phyloP scores from a whole-genome alignment of 2,113 vertebrate genomes.

The Nettapus auritus region DNA sequence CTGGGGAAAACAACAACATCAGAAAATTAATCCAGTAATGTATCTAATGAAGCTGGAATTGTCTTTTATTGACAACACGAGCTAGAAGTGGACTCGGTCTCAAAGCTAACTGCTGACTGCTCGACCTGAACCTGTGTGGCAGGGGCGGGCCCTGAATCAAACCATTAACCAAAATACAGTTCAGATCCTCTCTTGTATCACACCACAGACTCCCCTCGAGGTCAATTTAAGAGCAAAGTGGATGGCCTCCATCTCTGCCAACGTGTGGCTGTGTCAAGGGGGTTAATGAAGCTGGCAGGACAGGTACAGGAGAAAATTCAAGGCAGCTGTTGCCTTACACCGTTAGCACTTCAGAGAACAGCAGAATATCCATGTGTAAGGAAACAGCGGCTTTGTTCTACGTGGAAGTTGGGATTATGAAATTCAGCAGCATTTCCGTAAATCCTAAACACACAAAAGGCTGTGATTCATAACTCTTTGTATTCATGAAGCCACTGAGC shows the following conservation, averaged over 20 bases:
- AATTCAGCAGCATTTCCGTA: not conserved
- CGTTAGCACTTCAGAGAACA: not conserved
- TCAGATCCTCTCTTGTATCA: not conserved
- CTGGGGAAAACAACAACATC: conserved; percentile 67
- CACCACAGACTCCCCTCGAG: not conserved
- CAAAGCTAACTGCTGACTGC: not conserved
- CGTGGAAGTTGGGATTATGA: not conserved
- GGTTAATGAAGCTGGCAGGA: not conserved
- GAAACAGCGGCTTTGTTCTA: not conserved
- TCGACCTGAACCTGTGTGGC: not conserved
- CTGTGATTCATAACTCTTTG: not conserved
- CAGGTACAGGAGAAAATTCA: not conserved
- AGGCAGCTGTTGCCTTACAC: not conserved
- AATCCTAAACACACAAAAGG: not conserved
- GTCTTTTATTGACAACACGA: not conserved
- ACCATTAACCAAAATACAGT: not conserved
- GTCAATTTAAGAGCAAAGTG: not conserved
- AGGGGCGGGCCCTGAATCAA: not conserved
- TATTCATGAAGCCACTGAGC: not conserved
- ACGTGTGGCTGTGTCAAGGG: not conserved
- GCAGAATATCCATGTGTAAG: not conserved
- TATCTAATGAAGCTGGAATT: not conserved
- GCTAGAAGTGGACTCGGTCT: not conserved
- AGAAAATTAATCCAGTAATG: not conserved
- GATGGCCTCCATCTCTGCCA: not conserved